A percentile compares a stretch with the other conserved stretches of the same genome.
Conservation (phyloP, 2,113 vertebrate species). For the Perca flavescens region DNA sequence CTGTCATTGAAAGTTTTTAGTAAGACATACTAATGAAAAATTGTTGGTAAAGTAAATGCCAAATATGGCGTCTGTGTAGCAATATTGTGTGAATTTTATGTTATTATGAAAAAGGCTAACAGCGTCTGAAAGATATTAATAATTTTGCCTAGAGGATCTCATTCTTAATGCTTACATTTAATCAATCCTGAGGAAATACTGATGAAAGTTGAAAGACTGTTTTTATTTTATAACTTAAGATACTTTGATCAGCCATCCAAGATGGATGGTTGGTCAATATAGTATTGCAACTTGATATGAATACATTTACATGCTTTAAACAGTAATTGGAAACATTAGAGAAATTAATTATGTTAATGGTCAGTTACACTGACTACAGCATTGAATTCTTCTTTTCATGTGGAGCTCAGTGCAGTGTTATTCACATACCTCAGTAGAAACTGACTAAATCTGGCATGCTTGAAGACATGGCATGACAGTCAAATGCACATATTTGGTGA, state of each 20-base stretch:
- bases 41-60: constrained; percentile 4
- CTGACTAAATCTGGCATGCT: background rate
- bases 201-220: background rate
- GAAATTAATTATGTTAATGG: background rate
- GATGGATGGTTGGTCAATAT: background rate
- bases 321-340: background rate
- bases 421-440: background rate
- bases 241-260: background rate
- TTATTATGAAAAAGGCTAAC: constrained; percentile 1
- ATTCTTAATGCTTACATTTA: background rate
- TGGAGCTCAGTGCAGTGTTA: background rate
- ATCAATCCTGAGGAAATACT: background rate
- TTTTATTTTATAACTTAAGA: background rate
- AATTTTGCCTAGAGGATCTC: background rate
- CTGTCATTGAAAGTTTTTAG: constrained; percentile 8
- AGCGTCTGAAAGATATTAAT: constrained; percentile 11
- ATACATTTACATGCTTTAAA: background rate
- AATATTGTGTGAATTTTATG: constrained; percentile 6
- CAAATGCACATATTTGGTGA: background rate
- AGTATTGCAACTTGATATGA: background rate
- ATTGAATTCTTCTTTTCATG: background rate
- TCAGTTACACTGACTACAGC: background rate
- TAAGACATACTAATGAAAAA: constrained; percentile 18
- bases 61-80: background rate
- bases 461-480: background rate